Evolutionary conservation across 92 coral and sea anemone species (phyloP).

Genomic region (Porites cylindrica): DNA sequence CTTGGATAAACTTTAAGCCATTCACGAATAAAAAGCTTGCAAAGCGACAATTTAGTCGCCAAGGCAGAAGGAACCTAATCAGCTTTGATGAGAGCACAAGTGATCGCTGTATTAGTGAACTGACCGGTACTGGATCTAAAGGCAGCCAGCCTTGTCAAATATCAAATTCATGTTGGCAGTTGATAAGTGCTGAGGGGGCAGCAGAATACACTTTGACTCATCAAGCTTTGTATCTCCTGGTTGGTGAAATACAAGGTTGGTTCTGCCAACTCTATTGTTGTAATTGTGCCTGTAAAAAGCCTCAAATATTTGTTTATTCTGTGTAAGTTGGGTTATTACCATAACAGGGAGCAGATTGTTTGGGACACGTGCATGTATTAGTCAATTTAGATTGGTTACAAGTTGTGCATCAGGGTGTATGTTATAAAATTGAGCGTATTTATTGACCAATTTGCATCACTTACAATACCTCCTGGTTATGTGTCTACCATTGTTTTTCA

Average conservation of each 20-base stretch:
- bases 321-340: no score
- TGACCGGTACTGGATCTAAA: conserved; percentile 68
- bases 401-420: no score
- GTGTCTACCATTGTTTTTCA: no score
- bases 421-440: no score
- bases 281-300: no score
- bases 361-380: no score
- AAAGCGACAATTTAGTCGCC: conserved; percentile 46
- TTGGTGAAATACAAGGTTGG: conserved; percentile 87
- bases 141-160: conserved; percentile 63
- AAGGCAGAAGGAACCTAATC: conserved; percentile 59
- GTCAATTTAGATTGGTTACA: no score
- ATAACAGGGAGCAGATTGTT: no score
- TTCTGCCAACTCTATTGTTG: no score
- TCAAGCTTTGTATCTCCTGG: conserved; percentile 79
- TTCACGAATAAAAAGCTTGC: conserved; percentile 43
- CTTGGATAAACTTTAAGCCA: conserved; percentile 85
- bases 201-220: conserved; percentile 84
- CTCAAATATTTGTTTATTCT: no score
- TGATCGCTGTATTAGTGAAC: conserved; percentile 77
- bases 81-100: conserved; percentile 81
- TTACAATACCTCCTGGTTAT: no score
- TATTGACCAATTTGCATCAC: no score
- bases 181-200: conserved; percentile 76
- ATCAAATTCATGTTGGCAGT: conserved; percentile 76